Conservation (phyloP, 2,888 invertebrate species). For the Yponomeuta malinellus region DNA sequence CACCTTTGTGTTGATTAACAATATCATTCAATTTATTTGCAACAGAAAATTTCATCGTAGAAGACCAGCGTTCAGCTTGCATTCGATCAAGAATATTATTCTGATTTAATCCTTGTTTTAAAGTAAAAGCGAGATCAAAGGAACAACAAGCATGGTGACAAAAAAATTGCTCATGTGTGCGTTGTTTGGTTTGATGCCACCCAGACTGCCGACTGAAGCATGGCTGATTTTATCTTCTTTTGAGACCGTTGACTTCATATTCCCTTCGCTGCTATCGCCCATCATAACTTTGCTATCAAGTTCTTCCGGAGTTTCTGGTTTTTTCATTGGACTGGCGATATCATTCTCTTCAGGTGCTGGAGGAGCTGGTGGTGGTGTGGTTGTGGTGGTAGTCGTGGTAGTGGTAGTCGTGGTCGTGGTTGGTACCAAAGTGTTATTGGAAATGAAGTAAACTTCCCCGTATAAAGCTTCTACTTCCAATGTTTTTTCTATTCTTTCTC, state of each 20-base stretch:
- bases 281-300: conserved; percentile 47
- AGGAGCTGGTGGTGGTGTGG: conserved; percentile 68
- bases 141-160: conserved; percentile 39
- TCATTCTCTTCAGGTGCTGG: conserved; percentile 66
- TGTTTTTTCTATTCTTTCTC: conserved; percentile 79
- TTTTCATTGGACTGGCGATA: conserved; percentile 48
- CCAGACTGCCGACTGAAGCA: conserved; percentile 55
- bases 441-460: conserved; percentile 85
- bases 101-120: conserved; percentile 32
- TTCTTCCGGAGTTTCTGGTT: conserved; percentile 38
- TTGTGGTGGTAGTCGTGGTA: conserved; percentile 77
- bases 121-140: conserved; percentile 50
- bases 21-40: background rate
- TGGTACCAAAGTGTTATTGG: conserved; percentile 85
- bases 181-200: conserved; percentile 46
- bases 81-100: conserved; percentile 21
- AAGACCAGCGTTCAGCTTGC: conserved; percentile 58
- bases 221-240: conserved; percentile 56
- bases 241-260: conserved; percentile 37
- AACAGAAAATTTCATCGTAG: conserved; percentile 29
- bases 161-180: conserved; percentile 38
- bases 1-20: background rate
- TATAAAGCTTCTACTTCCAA: conserved; percentile 83
- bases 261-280: conserved; percentile 50
- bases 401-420: conserved; percentile 80